Conservation (phyloP, 2,797 vertebrate genomes). For the Micromesistius poutassou region DNA sequence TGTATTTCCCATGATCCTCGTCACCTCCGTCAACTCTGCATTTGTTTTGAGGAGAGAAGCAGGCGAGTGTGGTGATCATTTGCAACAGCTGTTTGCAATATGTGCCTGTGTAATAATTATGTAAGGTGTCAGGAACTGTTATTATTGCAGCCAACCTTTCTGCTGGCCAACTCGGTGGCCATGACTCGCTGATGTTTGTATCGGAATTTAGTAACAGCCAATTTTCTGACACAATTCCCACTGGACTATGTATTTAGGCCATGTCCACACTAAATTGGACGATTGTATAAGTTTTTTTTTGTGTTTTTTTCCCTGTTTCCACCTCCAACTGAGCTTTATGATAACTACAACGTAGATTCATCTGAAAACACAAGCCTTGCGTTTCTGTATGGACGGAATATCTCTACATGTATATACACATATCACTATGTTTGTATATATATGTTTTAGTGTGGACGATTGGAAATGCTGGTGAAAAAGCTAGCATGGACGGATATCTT, state of each 20-base stretch:
- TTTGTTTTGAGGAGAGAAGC: not conserved
- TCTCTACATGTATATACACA: not conserved
- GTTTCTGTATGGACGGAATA: not conserved
- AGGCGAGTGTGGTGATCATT: not conserved
- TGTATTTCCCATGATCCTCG: not conserved
- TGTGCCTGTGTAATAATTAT: not conserved
- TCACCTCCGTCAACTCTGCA: not conserved
- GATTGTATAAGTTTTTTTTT: not conserved
- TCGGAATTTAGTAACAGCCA: not conserved
- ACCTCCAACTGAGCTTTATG: too few relatives aligned
- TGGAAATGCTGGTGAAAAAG: not conserved
- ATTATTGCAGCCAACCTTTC: slow-evolving; percentile 18
- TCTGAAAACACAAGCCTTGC: too few relatives aligned
- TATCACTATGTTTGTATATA: not conserved
- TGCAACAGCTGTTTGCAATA: slow-evolving; percentile 5
- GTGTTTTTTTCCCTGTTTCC: too few relatives aligned
- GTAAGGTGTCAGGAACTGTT: not conserved
- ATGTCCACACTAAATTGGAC: not conserved
- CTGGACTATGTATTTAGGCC: not conserved
- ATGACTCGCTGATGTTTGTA: not conserved
- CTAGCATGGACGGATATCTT: not conserved
- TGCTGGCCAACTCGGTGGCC: slow-evolving; percentile 3
- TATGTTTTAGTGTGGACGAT: not conserved
- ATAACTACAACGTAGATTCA: too few relatives aligned
- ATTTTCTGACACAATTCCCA: not conserved